Evolutionary conservation across 2,797 vertebrate species (phyloP), one percentile per base, ranked within the genome.

Genomic region (Brotula barbata): DNA sequence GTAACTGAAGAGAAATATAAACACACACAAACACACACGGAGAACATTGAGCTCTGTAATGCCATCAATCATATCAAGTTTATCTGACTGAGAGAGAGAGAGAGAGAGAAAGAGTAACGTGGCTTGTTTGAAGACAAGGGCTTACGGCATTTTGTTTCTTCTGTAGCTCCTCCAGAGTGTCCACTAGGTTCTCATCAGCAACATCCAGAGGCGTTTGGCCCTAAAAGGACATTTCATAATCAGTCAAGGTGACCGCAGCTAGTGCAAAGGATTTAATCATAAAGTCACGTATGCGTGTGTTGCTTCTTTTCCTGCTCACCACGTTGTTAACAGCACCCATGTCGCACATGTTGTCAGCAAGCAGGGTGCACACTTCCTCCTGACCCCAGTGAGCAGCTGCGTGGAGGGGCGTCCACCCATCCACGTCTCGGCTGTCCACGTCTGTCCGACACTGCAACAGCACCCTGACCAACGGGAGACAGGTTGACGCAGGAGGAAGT

Each of bases 311-410:
- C 2, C 21, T 3, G 4, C 90, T 92, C 80, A 94, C 93, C 92
- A 93, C 92, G 5, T 86, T 94, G 87, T 89, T 94, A 82, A 93
- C 58, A 0, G 89, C 89, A 6, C 64, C 84, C 93, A 94, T 94
- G 67, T 94, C 89, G 51, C 93, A 94, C 89, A 94, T 90, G 83
- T 81, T 76, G 63, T 94, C 93, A 8, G 78, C 79, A 1, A 94
- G 90, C 59, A 93, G 84, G 46, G 61, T 53, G 88, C 92, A 94
- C 58, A 92, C 89, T 68, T 94, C 92, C 76, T 92, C 90, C 74
- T 94, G 92, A 6, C 93, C 93, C 93, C 93, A 94, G 84, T 94
- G 93, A 62, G 93, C 85, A 0, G 91, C 93, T 1, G 91, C 93
- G 10, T 94, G 93, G 43, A 94, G 80, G n/a, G 93, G 80, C 1